Evolutionary conservation across 2,888 invertebrate species (phyloP).

Genomic region (Metallyticus violacea): DNA sequence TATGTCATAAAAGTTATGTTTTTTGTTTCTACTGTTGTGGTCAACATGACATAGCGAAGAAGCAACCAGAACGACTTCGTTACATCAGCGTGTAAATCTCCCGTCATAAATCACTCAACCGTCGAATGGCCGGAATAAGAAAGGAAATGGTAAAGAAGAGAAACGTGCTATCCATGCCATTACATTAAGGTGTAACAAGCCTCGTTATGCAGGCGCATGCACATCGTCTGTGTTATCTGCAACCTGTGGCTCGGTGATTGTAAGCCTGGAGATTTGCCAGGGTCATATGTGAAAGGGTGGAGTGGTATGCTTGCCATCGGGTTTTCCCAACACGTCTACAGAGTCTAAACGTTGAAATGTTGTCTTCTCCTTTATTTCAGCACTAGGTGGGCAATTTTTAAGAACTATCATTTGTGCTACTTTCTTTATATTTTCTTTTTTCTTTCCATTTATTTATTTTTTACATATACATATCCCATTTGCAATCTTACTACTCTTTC

Average conservation of each 20-base stretch:
- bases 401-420: too few species aligned
- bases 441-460: too few species aligned
- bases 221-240: neutral
- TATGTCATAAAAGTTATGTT: neutral
- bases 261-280: neutral
- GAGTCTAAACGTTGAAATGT: too few species aligned
- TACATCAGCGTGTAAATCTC: neutral
- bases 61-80: neutral
- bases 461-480: too few species aligned
- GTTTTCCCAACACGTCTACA: too few species aligned
- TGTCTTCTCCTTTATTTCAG: too few species aligned
- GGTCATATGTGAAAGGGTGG: neutral
- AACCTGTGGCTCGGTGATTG: neutral
- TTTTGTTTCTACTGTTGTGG: neutral
- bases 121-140: neutral
- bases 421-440: too few species aligned
- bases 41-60: neutral
- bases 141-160: neutral
- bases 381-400: too few species aligned
- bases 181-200: neutral
- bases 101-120: neutral
- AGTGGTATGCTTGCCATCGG: neutral
- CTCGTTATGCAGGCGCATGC: neutral
- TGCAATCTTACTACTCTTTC: too few species aligned
- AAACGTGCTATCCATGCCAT: neutral